Evolutionary conservation across 2,797 vertebrate genomes (phyloP).

Genomic region (Hoplostethus mediterraneus): DNA sequence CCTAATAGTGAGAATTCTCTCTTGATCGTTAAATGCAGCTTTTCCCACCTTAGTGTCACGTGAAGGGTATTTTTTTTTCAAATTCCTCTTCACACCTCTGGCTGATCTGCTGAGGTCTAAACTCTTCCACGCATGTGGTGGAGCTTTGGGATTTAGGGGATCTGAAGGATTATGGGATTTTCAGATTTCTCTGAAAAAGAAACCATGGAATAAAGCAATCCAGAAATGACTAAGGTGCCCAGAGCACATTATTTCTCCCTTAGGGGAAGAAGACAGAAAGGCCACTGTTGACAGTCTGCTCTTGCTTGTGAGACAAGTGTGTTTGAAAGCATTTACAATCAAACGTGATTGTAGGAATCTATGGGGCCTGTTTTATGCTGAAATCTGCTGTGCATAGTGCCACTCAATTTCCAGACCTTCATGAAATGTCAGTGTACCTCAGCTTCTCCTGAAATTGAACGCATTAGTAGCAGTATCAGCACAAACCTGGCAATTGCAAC

Average conservation of each 20-base stretch:
- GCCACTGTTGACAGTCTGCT: slow-evolving; percentile 27
- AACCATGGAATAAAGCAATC: slow-evolving; percentile 74
- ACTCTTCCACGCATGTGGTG: slow-evolving; percentile 60
- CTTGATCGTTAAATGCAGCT: not conserved
- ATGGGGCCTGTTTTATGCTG: slow-evolving; percentile 14
- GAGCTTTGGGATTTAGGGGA: slow-evolving; percentile 73
- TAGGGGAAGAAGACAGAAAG: slow-evolving; percentile 43
- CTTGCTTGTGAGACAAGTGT: slow-evolving; percentile 34
- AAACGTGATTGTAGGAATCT: slow-evolving; percentile 22
- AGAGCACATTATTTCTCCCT: slow-evolving; percentile 65
- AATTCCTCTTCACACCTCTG: slow-evolving; percentile 54
- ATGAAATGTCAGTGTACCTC: slow-evolving; percentile 21
- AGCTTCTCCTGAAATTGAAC: slow-evolving; percentile 35
- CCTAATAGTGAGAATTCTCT: slow-evolving; percentile 1
- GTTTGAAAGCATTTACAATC: slow-evolving; percentile 43
- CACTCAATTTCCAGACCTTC: slow-evolving; percentile 15
- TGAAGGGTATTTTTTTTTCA: slow-evolving; percentile 25
- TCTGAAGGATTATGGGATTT: slow-evolving; percentile 82
- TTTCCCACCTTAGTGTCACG: slow-evolving; percentile 7
- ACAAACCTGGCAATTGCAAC: not conserved
- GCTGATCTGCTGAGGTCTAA: slow-evolving; percentile 60
- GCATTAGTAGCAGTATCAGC: slow-evolving; percentile 10
- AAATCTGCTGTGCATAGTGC: slow-evolving; percentile 4
- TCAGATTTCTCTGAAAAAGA: slow-evolving; percentile 75
- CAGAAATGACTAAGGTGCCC: slow-evolving; percentile 76